Evolutionary conservation across 2,888 invertebrate genomes (phyloP).

Genomic region (Cosmia trapezina): DNA sequence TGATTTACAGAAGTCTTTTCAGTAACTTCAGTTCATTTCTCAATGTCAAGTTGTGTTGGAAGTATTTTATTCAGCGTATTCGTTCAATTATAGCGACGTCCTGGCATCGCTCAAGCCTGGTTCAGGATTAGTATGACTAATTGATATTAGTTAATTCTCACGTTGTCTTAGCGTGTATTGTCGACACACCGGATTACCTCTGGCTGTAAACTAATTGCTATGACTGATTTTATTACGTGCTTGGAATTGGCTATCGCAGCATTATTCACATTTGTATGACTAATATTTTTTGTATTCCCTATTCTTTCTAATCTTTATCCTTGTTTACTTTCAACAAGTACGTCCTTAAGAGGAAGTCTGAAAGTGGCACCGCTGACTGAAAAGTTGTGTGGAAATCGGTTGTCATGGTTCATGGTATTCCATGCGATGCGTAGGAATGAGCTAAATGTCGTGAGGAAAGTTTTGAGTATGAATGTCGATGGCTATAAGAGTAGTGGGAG

Average conservation of each 20-base stretch:
- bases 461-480: too few species aligned
- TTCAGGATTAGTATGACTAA: slow-evolving; percentile 42
- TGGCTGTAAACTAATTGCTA: slow-evolving; percentile 15
- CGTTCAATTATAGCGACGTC: slow-evolving; percentile 26
- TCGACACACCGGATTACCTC: slow-evolving; percentile 26
- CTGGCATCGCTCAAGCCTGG: slow-evolving; percentile 21
- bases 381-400: too few species aligned
- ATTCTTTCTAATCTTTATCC: not conserved
- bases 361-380: too few species aligned
- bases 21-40: slow-evolving; percentile 48
- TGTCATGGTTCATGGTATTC: too few species aligned
- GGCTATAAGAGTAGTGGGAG: too few species aligned
- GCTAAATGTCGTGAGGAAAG: too few species aligned
- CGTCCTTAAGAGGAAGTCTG: too few species aligned
- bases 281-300: not conserved
- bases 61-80: slow-evolving; percentile 41
- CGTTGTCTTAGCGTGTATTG: slow-evolving; percentile 16
- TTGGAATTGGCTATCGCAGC: not conserved
- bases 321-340: not conserved
- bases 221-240: slow-evolving; percentile 45
- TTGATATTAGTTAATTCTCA: slow-evolving; percentile 39
- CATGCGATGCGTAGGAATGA: too few species aligned
- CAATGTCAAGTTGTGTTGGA: slow-evolving; percentile 42
- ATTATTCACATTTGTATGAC: slow-evolving; percentile 11
- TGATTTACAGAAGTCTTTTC: slow-evolving; percentile 45